Base-by-base conservation (phyloP, 2,113 vertebrate species). In the Columbina picui region DNA sequence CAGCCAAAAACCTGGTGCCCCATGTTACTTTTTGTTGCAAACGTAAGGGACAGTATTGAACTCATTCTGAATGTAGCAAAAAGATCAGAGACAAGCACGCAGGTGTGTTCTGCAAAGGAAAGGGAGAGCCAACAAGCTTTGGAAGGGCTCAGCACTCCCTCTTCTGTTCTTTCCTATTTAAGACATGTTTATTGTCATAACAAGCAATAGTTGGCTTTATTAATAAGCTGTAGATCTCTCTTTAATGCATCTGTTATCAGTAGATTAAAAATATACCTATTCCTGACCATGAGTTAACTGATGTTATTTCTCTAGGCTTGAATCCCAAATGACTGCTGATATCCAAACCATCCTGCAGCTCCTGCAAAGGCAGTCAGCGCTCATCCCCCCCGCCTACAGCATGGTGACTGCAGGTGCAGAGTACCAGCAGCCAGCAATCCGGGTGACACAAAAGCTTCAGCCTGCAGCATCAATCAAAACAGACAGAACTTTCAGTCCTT, bases 311-410 rank as follows among this genome's bases (percentile, higher is more conserved):
- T 82, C 80, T 85, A 99, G 99, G 97, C 98, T 99, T 89, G 99
- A 99, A 98, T 98, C 99, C 87, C 99, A 99, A 96, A 99, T 99
- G 98, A 98, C 99, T 52, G 97, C 99, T 74, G 99, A 99, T 52
- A 99, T 99, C 92, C 99, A 99, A 96, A 98, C 98, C 80, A 99
- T 99, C 94, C 98, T 99, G 89, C 99, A 99, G 96, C 98, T 99
- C 81, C 97, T 99, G 76, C 99, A 99, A 96, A 99, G 98, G 95
- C 99, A 99, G 97, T 97, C 98, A 9, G 92, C 98, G 0, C 96
- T 98, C 63, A 99, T 99, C n/a, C 99, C 99, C 17, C 99, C 99
- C 21, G 99, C 99, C 76, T 99, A 99, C 59, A 99, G 99, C 90
- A 98, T 98, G 95, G 99, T 99, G 82, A 99, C 99, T 12, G 98